phyloP scores from a whole-genome alignment of 2,113 vertebrate genomes.

The Lophotis ruficrista region DNA sequence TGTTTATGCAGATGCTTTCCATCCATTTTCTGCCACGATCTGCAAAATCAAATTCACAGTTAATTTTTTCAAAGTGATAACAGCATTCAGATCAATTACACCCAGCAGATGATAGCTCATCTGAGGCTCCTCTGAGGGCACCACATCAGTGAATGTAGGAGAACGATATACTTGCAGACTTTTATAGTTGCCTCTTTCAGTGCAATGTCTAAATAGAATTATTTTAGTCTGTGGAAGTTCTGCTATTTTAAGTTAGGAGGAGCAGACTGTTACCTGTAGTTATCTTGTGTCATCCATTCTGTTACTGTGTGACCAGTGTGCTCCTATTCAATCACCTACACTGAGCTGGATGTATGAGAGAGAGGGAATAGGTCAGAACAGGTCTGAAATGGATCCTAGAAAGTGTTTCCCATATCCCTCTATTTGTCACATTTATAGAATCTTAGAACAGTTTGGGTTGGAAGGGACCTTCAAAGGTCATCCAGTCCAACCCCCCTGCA shows the following conservation, averaged over 20 bases:
- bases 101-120: not conserved
- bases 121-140: not conserved
- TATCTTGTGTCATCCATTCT: not conserved
- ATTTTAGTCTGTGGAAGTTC: not conserved
- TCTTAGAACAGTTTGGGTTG: no score
- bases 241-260: not conserved
- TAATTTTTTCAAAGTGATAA: not conserved
- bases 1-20: not conserved
- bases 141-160: not conserved
- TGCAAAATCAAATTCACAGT: not conserved
- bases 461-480: no score
- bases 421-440: not conserved
- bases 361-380: not conserved
- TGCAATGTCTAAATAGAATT: not conserved
- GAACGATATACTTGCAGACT: not conserved
- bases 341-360: not conserved
- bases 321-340: fast-evolving
- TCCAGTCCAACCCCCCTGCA: no score
- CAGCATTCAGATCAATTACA: not conserved
- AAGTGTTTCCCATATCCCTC: not conserved
- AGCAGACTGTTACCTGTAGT: not conserved
- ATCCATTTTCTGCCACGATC: not conserved
- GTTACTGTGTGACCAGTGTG: not conserved
- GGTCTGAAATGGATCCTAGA: not conserved
- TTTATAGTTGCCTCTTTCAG: not conserved